These are phyloP conservation scores for Pachyseris speciosa DNA, from an alignment of 64 coral and sea anemone genomes.

Conservation along the genomic window DNA sequence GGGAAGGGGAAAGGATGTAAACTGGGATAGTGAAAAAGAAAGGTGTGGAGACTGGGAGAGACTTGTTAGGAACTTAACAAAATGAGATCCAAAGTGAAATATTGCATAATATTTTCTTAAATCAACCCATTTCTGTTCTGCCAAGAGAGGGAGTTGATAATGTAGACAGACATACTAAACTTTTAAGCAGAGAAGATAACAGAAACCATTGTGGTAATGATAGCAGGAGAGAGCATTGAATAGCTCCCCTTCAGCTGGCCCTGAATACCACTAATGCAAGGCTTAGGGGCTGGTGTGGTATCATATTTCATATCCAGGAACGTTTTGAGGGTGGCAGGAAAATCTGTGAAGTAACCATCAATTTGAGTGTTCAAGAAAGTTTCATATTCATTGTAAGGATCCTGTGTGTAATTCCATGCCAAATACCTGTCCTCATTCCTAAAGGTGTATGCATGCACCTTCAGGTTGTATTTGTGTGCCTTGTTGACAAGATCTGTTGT, in stretches of 20 bases:
- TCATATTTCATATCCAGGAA: background rate
- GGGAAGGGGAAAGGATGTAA: no score
- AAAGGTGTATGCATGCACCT: conserved; percentile 22
- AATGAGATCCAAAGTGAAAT: no score
- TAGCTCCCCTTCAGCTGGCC: background rate
- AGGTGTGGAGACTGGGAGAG: no score
- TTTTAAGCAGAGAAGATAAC: background rate
- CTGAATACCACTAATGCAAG: background rate
- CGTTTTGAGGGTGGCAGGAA: background rate
- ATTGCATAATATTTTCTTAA: no score
- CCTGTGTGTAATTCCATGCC: conserved; percentile 49
- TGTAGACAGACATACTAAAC: no score
- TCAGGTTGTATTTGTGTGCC: background rate
- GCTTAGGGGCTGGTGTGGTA: background rate
- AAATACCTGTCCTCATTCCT: conserved; percentile 30
- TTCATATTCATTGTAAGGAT: conserved; percentile 25
- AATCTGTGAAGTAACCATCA: conserved; percentile 47
- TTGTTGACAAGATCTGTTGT: background rate
- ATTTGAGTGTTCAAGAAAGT: background rate
- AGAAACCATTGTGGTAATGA: background rate
- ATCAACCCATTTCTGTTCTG: no score
- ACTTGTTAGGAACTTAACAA: no score
- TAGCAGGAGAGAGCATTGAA: background rate
- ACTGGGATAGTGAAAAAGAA: no score
- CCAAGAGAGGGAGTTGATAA: no score